Base-by-base conservation (phyloP, 2,113 vertebrate species). In the Atractosteus spatula region DNA sequence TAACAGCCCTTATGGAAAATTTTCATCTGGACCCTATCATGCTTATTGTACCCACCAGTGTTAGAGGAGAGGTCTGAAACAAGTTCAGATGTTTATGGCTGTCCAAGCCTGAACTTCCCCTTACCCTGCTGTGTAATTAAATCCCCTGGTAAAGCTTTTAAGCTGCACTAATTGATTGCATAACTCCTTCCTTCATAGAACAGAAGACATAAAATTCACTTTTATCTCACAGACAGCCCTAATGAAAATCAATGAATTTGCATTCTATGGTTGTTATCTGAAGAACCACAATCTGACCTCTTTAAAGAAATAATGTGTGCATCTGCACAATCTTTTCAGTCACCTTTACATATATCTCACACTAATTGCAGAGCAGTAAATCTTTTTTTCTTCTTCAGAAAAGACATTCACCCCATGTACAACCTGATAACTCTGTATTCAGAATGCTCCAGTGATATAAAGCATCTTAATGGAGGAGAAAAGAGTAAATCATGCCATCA, bases 121-220 rank as follows among this genome's bases (percentile, higher is more conserved):
- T 47, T 13, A 8, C 8, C 10, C 63, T 42, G 41, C 11, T 63
- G n/a, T 68, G 71, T 68, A 79, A 80, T 76, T 78, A 78, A 2
- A 80, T 67, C 72, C 55, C 59, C n/a, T 71, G 67, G 74, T 76
- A 82, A 81, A 83, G 81, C 82, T 81, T 78, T 80, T 87, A 86
- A 89, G 86, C 85, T 81, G 71, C 44, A 71, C 78, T 82, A 83
- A 87, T 57, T 83, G 79, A 75, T 86, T 85, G 51, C 76, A 72
- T 83, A 87, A 86, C 72, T 71, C 77, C 77, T 75, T 79, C 69
- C 76, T 62, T 76, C 57, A 12, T 59, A 59, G n/a, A 12, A 13
- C 13, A 51, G 0, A 5, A 7, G 47, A 7, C 56, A 59, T 59
- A 59, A 59, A 59, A 12, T n/a, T 14, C 56, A 59, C 11, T 59